Evolutionary conservation across 2,888 invertebrate genomes (phyloP), one percentile per base, ranked within the genome.

Genomic region (Drosophila atripex): DNA sequence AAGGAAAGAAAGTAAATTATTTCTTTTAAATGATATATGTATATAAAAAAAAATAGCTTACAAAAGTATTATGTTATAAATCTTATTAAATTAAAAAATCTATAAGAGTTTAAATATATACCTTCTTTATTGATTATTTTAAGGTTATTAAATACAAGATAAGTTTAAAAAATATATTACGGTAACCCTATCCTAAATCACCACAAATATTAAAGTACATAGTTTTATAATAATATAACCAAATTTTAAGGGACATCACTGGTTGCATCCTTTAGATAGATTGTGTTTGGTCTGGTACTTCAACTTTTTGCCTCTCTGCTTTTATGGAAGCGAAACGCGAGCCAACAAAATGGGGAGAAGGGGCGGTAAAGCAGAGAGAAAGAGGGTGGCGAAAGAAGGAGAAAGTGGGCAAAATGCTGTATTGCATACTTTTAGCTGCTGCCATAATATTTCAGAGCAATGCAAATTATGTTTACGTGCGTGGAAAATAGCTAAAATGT

Each of bases 381-480:
- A 52, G 12, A 12, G 16, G 39, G 16, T 3, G 14, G 11, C 9
- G 51, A 11, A 23, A 16, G 4, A 12, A 5, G 12, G 30, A 14
- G 30, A 61, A 47, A 47, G 47, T 32, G 53, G 45, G 63, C 16
- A 55, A 71, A 74, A 68, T 68, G 55, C 56, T 58, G 50, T 70
- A 52, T 71, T 75, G 59, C 78, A 85, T 59, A 79, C 73, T 79
- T 80, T 77, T 63, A 55, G 74, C 56, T 23, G 75, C 65, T 72
- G 63, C 66, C 52, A 63, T 68, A 80, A 80, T 78, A 71, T 76
- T 80, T 75, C 55, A 73, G 51, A 61, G 71, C 69, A 59, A 71
- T 70, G 77, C 71, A 75, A 74, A 75, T 82, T 78, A 78, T 78
- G 76, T 72, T 77, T 76, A 73, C 69, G 65, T 72, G 47, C 47